A percentile compares a stretch with the other conserved stretches of the same genome.
phyloP scores from a whole-genome alignment of 2,113 vertebrate species.

The Marmota monax region DNA sequence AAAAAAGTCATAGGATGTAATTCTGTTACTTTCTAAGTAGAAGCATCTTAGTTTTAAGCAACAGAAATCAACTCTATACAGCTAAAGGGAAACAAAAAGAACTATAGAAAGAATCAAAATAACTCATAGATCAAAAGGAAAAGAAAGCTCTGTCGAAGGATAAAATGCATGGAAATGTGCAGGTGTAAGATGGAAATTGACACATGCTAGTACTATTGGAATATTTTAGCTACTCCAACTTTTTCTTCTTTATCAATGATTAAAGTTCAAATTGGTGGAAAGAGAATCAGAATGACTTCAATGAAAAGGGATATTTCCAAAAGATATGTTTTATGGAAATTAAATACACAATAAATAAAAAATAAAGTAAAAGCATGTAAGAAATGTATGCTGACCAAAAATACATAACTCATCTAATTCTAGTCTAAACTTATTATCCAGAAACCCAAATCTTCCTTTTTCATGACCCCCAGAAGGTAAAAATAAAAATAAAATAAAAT shows the following conservation, averaged over 20 bases:
- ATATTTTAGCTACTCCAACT: background rate
- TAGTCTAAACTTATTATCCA: background rate
- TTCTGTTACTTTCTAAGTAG: slow-evolving; percentile 34
- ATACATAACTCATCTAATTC: background rate
- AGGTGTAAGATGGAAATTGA: background rate
- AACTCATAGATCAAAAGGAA: slow-evolving; percentile 23
- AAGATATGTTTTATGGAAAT: background rate
- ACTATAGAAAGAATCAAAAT: background rate
- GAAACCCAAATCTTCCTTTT: background rate
- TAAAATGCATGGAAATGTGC: background rate
- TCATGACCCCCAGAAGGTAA: background rate
- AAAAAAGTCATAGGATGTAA: background rate
- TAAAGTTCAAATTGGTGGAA: background rate
- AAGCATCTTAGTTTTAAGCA: slow-evolving; percentile 2
- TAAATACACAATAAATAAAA: background rate
- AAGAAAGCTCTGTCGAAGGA: background rate
- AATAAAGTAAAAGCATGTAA: background rate
- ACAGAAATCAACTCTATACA: background rate
- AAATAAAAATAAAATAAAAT: background rate
- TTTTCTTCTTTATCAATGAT: background rate
- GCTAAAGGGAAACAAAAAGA: background rate
- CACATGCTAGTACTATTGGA: background rate
- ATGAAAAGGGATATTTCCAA: background rate
- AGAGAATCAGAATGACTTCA: no score
- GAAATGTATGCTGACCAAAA: background rate